Percentiles rank a stretch among this genome's conserved stretches.
Evolutionary conservation across 2,113 vertebrate species (phyloP).

Genomic region (Ptilorrhoa leucosticta): DNA sequence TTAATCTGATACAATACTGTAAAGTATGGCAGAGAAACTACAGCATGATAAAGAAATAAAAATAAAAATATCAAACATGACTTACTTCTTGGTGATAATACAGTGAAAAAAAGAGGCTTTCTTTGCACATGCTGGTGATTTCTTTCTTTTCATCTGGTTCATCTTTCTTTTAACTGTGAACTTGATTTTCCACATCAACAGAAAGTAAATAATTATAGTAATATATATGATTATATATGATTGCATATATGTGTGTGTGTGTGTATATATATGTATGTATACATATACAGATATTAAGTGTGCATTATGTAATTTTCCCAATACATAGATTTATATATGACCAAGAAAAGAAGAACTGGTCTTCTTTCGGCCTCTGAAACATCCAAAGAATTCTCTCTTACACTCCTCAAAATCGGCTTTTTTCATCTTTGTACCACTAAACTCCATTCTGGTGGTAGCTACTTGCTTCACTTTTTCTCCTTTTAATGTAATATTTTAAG

Average conservation of each 20-base stretch:
- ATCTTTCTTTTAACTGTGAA: not conserved
- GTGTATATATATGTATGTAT: not conserved
- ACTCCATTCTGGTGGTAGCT: not conserved
- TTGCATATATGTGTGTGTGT: fast-evolving
- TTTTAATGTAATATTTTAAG: not conserved
- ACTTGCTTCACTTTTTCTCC: not conserved
- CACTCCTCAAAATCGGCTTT: not conserved
- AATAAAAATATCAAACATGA: not conserved
- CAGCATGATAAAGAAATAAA: not conserved
- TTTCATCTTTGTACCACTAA: not conserved
- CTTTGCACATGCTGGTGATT: not conserved
- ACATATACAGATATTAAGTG: not conserved
- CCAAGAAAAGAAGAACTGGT: not conserved
- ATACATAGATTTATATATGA: not conserved
- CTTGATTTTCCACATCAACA: not conserved
- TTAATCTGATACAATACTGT: not conserved
- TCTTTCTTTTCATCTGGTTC: not conserved
- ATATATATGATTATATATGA: not conserved
- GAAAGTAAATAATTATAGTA: not conserved
- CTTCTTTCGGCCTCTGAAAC: not conserved
- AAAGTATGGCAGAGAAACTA: not conserved
- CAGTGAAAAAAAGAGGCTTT: not conserved
- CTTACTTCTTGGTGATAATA: not conserved
- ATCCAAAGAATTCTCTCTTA: not conserved
- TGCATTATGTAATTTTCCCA: not conserved